Percentiles rank a stretch among this genome's conserved stretches.
These are phyloP conservation scores for Busseola fusca DNA, from an alignment of 2,888 invertebrate species.

Conservation along the genomic window DNA sequence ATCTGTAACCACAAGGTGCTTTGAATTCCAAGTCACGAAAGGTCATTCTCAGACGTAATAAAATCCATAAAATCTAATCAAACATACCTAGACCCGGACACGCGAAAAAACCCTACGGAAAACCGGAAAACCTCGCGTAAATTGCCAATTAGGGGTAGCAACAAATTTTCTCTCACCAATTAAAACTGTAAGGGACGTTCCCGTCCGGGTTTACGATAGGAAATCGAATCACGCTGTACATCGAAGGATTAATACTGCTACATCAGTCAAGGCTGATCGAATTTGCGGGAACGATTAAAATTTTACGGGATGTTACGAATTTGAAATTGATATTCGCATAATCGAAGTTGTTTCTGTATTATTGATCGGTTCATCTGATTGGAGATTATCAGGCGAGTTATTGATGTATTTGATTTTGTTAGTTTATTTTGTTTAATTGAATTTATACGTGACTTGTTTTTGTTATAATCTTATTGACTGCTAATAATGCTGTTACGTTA, in stretches of 20 bases:
- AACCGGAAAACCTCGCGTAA: constrained; percentile 14
- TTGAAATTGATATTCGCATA: constrained; percentile 18
- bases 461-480: not conserved
- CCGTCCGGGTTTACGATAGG: constrained; percentile 20
- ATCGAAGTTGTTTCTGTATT: constrained; percentile 27
- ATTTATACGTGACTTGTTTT: constrained; percentile 2
- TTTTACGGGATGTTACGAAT: constrained; percentile 31
- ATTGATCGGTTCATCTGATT: constrained; percentile 15
- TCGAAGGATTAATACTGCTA: constrained; percentile 36
- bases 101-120: not conserved
- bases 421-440: not conserved
- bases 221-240: constrained; percentile 46
- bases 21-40: not conserved
- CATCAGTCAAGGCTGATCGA: constrained; percentile 17
- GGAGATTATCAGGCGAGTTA: constrained; percentile 17
- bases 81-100: not conserved
- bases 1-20: not conserved
- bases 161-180: constrained; percentile 44
- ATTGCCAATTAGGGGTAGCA: constrained; percentile 55
- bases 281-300: constrained; percentile 38
- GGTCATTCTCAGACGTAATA: not conserved
- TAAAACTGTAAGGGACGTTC: constrained; percentile 35
- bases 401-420: not conserved
- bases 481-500: too few relatives aligned
- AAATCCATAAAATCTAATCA: not conserved